Conservation (phyloP, 2,888 invertebrate species). For the Cephonodes hylas region DNA sequence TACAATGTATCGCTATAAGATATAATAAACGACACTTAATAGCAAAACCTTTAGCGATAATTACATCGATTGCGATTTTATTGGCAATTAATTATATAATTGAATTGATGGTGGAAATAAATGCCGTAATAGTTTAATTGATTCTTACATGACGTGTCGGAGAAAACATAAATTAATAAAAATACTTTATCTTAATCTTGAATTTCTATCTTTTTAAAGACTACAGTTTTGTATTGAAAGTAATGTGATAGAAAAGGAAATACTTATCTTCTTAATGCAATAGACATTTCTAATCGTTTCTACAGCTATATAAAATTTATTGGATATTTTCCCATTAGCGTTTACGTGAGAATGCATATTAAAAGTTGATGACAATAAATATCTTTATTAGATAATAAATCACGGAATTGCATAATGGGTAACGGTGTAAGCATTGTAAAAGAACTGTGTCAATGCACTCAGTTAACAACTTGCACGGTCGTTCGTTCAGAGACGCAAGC, state of each 20-base stretch:
- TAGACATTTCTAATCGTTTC: not conserved
- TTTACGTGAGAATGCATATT: slow-evolving; percentile 1
- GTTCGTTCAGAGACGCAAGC: not conserved
- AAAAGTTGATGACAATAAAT: not conserved
- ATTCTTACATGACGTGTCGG: not conserved
- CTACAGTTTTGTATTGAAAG: too few relatives aligned
- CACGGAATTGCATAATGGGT: not conserved
- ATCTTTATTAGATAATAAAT: not conserved
- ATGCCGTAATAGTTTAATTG: not conserved
- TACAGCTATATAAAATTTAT: not conserved
- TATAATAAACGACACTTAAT: not conserved
- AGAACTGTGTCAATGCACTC: not conserved
- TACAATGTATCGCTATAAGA: not conserved
- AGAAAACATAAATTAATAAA: not conserved
- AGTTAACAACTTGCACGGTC: not conserved
- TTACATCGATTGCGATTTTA: not conserved
- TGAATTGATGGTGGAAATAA: not conserved
- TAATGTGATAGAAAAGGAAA: too few relatives aligned
- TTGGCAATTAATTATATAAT: not conserved
- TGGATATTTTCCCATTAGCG: not conserved
- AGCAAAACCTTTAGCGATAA: not conserved
- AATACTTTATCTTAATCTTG: too few relatives aligned
- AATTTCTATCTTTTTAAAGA: too few relatives aligned
- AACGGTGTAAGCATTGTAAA: slow-evolving; percentile 8
- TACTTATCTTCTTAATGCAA: not conserved